Conservation (phyloP, 2,797 vertebrate genomes). For the Todus mexicanus region DNA sequence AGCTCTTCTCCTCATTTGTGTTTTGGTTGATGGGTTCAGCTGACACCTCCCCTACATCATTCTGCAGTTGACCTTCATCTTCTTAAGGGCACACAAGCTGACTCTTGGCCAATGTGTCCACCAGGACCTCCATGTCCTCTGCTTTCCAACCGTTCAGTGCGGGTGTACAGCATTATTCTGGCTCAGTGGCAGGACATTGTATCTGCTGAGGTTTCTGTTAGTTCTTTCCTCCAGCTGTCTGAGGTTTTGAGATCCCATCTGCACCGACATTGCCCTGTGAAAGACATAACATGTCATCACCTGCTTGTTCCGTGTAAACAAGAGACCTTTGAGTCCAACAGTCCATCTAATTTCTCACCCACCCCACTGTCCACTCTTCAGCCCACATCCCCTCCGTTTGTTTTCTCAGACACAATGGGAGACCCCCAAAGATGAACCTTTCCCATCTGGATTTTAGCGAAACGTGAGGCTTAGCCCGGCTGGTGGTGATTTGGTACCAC, state of each 20-base stretch:
- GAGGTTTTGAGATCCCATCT: not conserved
- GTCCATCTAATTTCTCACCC: not conserved
- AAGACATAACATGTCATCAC: not conserved
- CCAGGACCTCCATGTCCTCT: not conserved
- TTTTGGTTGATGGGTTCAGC: not conserved
- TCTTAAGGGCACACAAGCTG: not conserved
- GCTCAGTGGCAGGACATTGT: not conserved
- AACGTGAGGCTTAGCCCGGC: not conserved
- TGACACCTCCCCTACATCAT: not conserved
- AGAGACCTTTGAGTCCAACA: not conserved
- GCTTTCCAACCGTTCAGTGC: accelerated
- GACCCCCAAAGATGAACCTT: not conserved
- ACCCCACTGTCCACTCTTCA: not conserved
- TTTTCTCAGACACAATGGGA: not conserved
- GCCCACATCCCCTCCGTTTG: no score
- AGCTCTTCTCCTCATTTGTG: not conserved
- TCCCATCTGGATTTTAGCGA: not conserved
- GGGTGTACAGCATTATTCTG: accelerated
- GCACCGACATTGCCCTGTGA: not conserved
- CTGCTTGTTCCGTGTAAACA: not conserved
- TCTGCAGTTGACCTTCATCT: not conserved
- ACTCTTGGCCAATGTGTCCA: not conserved
- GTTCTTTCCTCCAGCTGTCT: not conserved
- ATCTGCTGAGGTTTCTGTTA: not conserved
- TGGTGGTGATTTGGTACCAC: not conserved